Percentiles rank a stretch among this genome's conserved stretches.
phyloP scores from a whole-genome alignment of 2,113 vertebrate genomes.

The Hystrix brachyura region DNA sequence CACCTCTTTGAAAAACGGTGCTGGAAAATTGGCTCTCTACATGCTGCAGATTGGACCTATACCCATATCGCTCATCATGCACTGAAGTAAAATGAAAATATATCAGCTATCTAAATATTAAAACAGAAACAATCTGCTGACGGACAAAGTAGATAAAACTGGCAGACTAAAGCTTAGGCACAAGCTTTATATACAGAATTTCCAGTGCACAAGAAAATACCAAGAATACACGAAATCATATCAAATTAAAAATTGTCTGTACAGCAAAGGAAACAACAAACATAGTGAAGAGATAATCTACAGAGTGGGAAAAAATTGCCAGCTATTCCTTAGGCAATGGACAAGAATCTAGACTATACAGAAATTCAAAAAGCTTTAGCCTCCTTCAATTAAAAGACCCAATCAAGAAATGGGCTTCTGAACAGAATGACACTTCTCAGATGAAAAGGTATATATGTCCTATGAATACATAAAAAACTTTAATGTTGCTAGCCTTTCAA shows the following conservation, averaged over 20 bases:
- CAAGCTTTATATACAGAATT: neutral
- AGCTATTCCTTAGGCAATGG: neutral
- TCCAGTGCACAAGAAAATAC: neutral
- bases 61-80: neutral
- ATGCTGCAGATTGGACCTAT: neutral
- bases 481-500: neutral
- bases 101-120: neutral
- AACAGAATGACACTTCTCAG: neutral
- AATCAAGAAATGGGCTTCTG: neutral
- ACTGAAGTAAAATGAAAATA: neutral
- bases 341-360: neutral
- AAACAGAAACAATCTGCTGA: neutral
- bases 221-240: neutral
- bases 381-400: neutral
- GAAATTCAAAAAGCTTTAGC: neutral
- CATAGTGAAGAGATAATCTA: neutral
- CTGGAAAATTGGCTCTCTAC: neutral
- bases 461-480: neutral
- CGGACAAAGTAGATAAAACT: neutral
- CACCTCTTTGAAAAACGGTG: neutral
- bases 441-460: neutral
- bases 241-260: neutral
- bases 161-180: neutral
- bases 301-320: neutral
- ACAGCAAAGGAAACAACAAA: neutral